These are phyloP conservation scores for Strigamia maritima DNA, from an alignment of 2,888 invertebrate species.

Conservation along the genomic window DNA sequence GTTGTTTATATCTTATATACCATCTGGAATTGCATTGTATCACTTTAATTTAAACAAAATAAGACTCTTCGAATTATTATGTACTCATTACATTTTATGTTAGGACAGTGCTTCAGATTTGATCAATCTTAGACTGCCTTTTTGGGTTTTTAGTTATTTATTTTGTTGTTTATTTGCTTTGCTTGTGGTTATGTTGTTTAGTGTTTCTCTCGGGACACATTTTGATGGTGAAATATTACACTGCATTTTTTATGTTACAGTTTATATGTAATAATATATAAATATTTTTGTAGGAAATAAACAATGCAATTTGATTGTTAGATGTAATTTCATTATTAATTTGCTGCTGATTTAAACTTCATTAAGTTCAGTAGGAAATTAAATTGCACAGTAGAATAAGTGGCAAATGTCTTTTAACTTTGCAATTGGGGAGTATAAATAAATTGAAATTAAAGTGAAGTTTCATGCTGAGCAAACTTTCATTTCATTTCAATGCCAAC, in stretches of 20 bases:
- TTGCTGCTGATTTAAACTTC: neutral
- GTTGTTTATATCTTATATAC: no score
- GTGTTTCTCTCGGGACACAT: neutral
- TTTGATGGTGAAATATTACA: neutral
- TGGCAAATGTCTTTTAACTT: neutral
- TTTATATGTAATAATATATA: neutral
- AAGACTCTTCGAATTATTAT: neutral
- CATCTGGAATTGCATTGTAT: no score
- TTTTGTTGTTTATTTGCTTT: no score
- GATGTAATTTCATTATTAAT: neutral
- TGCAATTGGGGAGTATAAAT: neutral
- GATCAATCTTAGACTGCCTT: neutral
- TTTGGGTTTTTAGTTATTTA: neutral
- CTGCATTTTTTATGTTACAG: neutral
- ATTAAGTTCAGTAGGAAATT: neutral
- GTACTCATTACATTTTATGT: neutral
- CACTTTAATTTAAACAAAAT: no score
- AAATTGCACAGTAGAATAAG: neutral
- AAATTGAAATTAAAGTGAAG: neutral
- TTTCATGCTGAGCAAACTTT: neutral
- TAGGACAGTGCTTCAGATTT: neutral
- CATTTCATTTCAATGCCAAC: neutral
- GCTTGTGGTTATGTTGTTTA: neutral
- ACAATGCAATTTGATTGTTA: neutral
- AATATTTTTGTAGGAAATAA: neutral